Evolutionary conservation across 2,888 invertebrate genomes (phyloP), one percentile per base, ranked within the genome.

Genomic region (Noctua comes): DNA sequence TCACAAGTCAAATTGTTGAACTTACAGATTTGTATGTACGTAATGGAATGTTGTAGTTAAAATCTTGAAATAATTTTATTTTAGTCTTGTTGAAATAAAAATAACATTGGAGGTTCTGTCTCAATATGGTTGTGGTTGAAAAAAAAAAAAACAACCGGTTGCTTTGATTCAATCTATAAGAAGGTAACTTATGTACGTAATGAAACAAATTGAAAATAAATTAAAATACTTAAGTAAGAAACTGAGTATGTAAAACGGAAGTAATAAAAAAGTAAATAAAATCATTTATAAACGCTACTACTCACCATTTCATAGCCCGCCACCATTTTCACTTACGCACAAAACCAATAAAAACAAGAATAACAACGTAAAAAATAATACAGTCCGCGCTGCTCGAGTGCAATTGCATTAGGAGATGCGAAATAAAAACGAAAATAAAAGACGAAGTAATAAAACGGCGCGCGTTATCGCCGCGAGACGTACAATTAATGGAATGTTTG

Each of bases 371-470:
- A 93, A 93, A 93, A 93, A 93, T 94, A 95, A 93, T 94, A 94
- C 90, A 90, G 93, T 92, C 93, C 93, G 94, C 92, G 93, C 91
- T 94, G 95, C 94, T 95, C 94, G 95, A 95, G 90, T 96, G 96
- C 95, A 96, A 96, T 96, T 95, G 96, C 95, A 96, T 96, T 96
- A 95, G 91, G 91, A 91, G 93, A 94, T 91, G 93, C 91, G 94
- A 95, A 94, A 95, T 96, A 95, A 95, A 95, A 96, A 94, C 89
- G 93, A 92, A 93, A 94, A 94, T 94, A 95, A 95, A 95, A 93
- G 93, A 91, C 90, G 90, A 88, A 89, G 95, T 90, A 93, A 95
- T 96, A 96, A 96, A 96, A 94, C 92, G 78, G 85, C 83, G 92
- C 92, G 92, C 93, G 94, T 95, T 95, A 96, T 95, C 95, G 95